phyloP scores from a whole-genome alignment of 2,113 vertebrate genomes.

The Bos javanicus region DNA sequence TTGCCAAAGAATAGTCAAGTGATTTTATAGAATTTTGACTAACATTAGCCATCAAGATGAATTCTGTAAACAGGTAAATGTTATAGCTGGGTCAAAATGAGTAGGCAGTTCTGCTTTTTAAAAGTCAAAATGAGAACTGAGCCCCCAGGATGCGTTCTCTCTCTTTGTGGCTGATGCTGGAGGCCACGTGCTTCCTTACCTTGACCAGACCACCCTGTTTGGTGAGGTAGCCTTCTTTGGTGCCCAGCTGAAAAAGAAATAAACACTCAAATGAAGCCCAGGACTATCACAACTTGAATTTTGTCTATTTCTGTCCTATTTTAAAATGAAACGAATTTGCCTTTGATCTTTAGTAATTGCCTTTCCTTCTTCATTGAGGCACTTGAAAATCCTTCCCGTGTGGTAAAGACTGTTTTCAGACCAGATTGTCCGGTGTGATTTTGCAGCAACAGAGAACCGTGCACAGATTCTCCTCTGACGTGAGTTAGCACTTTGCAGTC shows the following conservation, averaged over 20 bases:
- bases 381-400: background rate
- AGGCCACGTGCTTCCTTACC: conserved; percentile 75
- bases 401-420: background rate
- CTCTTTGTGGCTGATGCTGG: background rate
- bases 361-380: background rate
- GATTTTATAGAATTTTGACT: background rate
- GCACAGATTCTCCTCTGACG: background rate
- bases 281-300: background rate
- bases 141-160: accelerated
- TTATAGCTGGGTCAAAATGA: background rate
- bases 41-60: background rate
- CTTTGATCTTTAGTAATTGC: background rate
- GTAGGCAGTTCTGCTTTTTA: background rate
- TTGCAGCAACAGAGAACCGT: background rate
- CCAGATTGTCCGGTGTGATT: background rate
- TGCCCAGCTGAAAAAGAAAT: conserved; percentile 89
- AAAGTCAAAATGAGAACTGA: background rate
- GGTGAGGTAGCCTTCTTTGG: conserved; percentile 96
- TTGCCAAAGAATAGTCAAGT: background rate
- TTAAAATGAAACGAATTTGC: background rate
- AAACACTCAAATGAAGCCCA: background rate
- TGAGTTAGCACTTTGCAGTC: background rate
- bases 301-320: background rate
- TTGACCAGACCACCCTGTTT: conserved; percentile 93
- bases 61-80: background rate